Conservation (phyloP, 2,113 vertebrate species). For the Notarius lentiginosus region DNA sequence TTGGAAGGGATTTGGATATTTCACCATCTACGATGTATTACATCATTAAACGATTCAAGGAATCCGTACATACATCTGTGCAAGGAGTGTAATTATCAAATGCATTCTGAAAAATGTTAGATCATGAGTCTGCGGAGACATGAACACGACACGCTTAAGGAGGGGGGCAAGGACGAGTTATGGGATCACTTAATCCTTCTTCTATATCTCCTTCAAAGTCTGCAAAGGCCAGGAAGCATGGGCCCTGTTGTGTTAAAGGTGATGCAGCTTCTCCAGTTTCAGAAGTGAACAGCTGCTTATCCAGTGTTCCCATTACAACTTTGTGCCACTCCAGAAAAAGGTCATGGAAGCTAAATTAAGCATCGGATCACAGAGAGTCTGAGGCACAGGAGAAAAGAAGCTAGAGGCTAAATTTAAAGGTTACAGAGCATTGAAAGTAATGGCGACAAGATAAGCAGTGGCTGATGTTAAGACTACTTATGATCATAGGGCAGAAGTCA, state of each 20-base stretch:
- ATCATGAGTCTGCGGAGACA: neutral
- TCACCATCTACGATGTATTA: too few relatives aligned
- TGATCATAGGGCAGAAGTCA: neutral
- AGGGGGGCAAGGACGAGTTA: neutral
- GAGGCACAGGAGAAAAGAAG: constrained; percentile 13
- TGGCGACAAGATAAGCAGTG: neutral
- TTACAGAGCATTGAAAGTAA: constrained; percentile 12
- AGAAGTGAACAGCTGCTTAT: constrained; percentile 70
- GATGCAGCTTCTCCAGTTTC: constrained; percentile 67
- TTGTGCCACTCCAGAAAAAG: constrained; percentile 70
- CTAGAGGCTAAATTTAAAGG: constrained; percentile 47
- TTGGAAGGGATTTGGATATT: too few relatives aligned
- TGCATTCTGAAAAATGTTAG: neutral
- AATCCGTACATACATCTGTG: too few relatives aligned
- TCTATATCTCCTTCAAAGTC: constrained; percentile 11
- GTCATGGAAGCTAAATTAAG: constrained; percentile 74
- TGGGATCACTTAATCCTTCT: constrained; percentile 39
- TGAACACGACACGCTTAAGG: neutral
- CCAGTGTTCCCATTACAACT: constrained; percentile 54
- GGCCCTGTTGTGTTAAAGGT: constrained; percentile 57
- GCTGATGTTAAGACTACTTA: neutral
- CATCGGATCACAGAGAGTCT: constrained; percentile 53
- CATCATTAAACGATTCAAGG: too few relatives aligned
- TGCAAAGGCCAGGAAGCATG: constrained; percentile 63
- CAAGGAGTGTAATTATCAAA: neutral